Percentiles rank a stretch among this genome's conserved stretches.
These are phyloP conservation scores for Macrosiphum euphorbiae DNA, from an alignment of 2,888 invertebrate species.

Conservation along the genomic window DNA sequence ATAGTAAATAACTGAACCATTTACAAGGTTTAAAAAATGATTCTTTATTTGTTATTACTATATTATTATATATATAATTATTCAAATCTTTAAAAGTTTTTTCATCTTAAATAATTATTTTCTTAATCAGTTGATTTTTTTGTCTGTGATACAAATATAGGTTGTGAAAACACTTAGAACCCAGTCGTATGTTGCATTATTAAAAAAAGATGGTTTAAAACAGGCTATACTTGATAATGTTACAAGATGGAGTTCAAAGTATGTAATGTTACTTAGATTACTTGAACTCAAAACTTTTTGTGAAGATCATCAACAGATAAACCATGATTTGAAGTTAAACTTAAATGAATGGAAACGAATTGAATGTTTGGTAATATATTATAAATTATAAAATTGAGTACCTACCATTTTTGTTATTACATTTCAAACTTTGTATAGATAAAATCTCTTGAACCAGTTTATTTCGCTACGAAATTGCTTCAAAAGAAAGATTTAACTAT, in stretches of 20 bases:
- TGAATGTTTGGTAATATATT: conserved; percentile 11
- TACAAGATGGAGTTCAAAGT: neutral
- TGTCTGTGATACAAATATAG: neutral
- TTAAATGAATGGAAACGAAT: neutral
- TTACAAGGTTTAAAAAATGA: neutral
- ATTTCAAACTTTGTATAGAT: conserved; percentile 6
- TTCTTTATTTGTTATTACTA: neutral
- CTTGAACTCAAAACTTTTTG: neutral
- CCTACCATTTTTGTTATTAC: neutral
- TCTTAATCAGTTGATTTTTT: too few relatives aligned
- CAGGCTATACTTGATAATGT: neutral
- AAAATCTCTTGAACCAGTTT: conserved; percentile 10
- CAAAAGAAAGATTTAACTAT: conserved; percentile 10
- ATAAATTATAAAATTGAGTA: neutral
- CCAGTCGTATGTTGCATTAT: neutral
- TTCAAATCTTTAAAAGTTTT: neutral
- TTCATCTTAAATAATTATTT: too few relatives aligned
- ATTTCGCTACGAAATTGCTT: neutral
- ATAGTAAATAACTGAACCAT: neutral
- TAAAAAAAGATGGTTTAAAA: conserved; percentile 13
- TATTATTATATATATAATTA: neutral
- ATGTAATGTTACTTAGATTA: neutral
- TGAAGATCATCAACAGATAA: neutral
- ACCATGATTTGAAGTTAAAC: neutral
- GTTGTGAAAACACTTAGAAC: neutral